Evolutionary conservation across 2,888 invertebrate genomes (phyloP).

Genomic region (Mantis religiosa): DNA sequence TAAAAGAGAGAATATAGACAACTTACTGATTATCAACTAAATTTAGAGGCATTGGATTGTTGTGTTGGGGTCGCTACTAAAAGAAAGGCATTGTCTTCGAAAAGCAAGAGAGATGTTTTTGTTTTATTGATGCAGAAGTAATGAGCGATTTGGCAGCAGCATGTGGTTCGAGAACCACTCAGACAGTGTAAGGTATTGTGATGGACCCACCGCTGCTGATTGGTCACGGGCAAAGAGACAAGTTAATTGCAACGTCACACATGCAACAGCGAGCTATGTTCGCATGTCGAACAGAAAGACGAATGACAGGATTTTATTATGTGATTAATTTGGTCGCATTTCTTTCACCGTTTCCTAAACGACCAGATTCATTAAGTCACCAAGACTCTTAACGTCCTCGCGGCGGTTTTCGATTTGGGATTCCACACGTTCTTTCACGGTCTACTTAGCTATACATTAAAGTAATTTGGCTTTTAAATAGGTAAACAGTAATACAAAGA

Average conservation of each 20-base stretch:
- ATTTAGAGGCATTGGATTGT: background rate
- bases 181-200: background rate
- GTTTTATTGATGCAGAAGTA: background rate
- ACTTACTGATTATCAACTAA: background rate
- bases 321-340: background rate
- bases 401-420: background rate
- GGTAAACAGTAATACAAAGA: no score
- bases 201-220: background rate
- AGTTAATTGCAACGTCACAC: background rate
- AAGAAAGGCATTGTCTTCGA: background rate
- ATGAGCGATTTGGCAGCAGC: background rate
- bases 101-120: background rate
- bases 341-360: background rate
- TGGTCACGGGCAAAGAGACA: constrained; percentile 7
- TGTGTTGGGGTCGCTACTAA: background rate
- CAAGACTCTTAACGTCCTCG: background rate
- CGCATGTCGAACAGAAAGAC: background rate
- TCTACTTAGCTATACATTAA: no score
- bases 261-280: background rate
- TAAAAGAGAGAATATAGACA: background rate
- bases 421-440: background rate
- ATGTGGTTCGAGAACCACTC: background rate
- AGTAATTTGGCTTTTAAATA: no score
- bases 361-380: background rate
- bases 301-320: background rate